Base-by-base conservation (phyloP, 2,888 invertebrate genomes). In the Hetaerina titia region DNA sequence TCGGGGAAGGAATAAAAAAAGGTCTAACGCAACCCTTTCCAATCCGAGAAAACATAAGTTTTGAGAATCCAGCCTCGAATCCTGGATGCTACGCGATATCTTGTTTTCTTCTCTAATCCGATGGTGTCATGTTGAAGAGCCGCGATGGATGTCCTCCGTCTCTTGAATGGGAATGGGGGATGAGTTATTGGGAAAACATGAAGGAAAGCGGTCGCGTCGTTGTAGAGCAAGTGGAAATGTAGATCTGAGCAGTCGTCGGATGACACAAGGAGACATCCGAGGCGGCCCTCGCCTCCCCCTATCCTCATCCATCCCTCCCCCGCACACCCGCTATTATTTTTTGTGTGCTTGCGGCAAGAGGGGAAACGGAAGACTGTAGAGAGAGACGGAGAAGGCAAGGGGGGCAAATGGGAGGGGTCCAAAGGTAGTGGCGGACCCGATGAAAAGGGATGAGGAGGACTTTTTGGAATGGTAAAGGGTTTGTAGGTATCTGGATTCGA, bases 171-270 rank as follows among this genome's bases (percentile, higher is more conserved):
- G 92, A 92, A 92, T 92, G 69, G 57, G 92, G 74, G 56, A 74
- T 92, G 92, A 92, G 92, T 92, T 92, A 92, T 92, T 92, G 92
- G 74, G 92, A 92, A 92, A 92, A 92, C 92, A 92, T 92, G 92
- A 74, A 92, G 69, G 92, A 92, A 74, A 92, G 92, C 56, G 74
- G 69, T 64, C 92, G 69, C 69, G 45, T 64, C 69, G 92, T 57
- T 74, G 90, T 90, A 90, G 64, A 90, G 90, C 90, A 90, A 90
- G 90, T 64, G 90, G 90, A 31, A 90, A 90, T 90, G 90, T 90
- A 90, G 90, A 90, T n/a, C 90, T 45, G 90, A 90, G 60, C n/a
- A 90, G 22, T 90, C 58, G 90, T 90, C 90, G 64, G 64, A 64
- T 64, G 90, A 69, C 56, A 92, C 69, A 74, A 56, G 58, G n/a